Evolutionary conservation across 2,888 invertebrate genomes (phyloP).

Genomic region (Dilophus febrilis): DNA sequence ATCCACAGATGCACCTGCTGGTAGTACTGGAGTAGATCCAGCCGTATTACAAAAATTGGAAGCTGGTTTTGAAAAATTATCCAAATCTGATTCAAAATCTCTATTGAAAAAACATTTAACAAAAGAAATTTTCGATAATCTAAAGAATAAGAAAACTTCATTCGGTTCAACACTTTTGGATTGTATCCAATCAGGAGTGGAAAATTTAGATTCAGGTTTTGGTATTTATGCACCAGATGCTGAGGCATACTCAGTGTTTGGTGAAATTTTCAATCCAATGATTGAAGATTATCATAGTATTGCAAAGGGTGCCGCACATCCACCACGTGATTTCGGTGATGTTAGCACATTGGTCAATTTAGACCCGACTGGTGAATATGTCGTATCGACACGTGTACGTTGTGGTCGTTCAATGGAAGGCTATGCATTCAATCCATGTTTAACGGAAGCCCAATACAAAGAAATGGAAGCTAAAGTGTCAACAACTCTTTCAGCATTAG

Average conservation of each 20-base stretch:
- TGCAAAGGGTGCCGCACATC: conserved; percentile 88
- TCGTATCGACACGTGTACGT: conserved; percentile 90
- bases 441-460: conserved; percentile 92
- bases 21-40: conserved; percentile 48
- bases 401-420: conserved; percentile 91
- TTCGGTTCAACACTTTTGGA: conserved; percentile 87
- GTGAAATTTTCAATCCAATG: conserved; percentile 90
- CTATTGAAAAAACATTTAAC: conserved; percentile 91
- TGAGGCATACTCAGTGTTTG: conserved; percentile 82
- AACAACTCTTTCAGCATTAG: conserved; percentile 59
- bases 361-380: conserved; percentile 78
- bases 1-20: too few species aligned
- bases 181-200: conserved; percentile 91
- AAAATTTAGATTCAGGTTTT: conserved; percentile 91
- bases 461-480: conserved; percentile 91
- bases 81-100: conserved; percentile 82
- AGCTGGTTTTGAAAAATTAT: conserved; percentile 75
- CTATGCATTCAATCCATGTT: conserved; percentile 94
- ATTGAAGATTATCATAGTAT: conserved; percentile 95
- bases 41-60: conserved; percentile 82
- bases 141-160: conserved; percentile 80
- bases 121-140: conserved; percentile 75
- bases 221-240: conserved; percentile 97
- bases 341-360: conserved; percentile 76
- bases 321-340: conserved; percentile 87